These are phyloP conservation scores for Uria lomvia DNA, from an alignment of 2,113 vertebrate genomes.

Conservation along the genomic window DNA sequence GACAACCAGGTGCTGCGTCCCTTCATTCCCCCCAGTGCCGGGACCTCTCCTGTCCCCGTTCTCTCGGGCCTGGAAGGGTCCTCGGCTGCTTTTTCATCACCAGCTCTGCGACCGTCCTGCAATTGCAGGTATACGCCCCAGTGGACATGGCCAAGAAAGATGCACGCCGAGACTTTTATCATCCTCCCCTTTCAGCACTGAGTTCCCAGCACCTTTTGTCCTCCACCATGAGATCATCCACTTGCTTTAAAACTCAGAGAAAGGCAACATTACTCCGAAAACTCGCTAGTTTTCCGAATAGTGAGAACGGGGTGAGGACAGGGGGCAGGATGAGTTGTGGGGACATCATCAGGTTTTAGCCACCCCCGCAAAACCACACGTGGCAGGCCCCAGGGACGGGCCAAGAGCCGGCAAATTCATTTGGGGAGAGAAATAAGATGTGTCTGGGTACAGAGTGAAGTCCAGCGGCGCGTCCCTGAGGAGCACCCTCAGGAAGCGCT, in stretches of 20 bases:
- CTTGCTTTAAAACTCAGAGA: not conserved
- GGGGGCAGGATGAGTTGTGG: not conserved
- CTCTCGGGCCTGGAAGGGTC: not conserved
- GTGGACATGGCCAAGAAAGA: not conserved
- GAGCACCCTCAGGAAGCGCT: not conserved
- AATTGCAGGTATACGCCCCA: fast-evolving
- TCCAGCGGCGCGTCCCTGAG: fast-evolving
- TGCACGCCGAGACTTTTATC: fast-evolving
- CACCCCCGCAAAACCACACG: too few species aligned
- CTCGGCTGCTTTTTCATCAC: not conserved
- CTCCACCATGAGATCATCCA: not conserved
- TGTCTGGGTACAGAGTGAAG: not conserved
- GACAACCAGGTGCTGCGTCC: constrained; percentile 70
- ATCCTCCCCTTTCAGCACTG: not conserved
- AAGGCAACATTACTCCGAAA: not conserved
- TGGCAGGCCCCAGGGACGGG: not conserved
- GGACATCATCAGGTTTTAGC: not conserved
- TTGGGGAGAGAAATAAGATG: not conserved
- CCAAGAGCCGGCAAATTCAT: not conserved
- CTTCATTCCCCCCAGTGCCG: not conserved
- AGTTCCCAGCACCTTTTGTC: not conserved
- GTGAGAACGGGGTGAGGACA: not conserved
- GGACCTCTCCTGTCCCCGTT: not conserved
- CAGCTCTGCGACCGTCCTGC: fast-evolving
- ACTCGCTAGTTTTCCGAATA: not conserved